phyloP scores from a whole-genome alignment of 2,888 invertebrate species.

The Craniophora ligustri region DNA sequence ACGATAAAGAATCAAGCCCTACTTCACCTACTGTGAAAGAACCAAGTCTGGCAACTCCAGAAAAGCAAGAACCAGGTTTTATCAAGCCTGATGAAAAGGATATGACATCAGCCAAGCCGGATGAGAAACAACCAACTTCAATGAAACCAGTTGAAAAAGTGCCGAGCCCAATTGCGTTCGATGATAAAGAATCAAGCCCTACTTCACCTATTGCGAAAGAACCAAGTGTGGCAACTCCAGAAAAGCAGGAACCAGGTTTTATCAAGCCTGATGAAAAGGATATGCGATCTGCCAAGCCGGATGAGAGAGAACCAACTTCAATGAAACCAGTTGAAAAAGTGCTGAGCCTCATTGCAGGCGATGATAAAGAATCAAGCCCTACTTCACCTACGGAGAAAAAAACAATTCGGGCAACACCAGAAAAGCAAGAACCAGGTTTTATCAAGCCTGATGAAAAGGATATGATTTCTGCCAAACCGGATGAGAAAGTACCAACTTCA shows the following conservation, averaged over 20 bases:
- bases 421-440: no score
- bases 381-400: not conserved
- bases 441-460: conserved; percentile 6
- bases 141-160: conserved; percentile 1
- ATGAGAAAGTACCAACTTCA: conserved; percentile 9
- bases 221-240: no score
- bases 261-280: not conserved
- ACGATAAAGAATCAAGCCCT: not conserved
- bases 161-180: not conserved
- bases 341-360: not conserved
- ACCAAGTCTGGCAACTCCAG: no score
- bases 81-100: not conserved
- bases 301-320: no score
- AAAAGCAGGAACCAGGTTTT: no score
- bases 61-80: not conserved
- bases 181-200: not conserved
- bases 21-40: not conserved
- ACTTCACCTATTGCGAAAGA: not conserved
- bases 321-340: conserved; percentile 1
- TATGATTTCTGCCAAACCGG: conserved; percentile 17
- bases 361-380: not conserved
- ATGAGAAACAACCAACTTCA: no score
- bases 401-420: no score
- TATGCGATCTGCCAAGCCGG: no score
- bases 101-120: no score